Percentiles rank a stretch among this genome's conserved stretches.
Conservation (phyloP, 2,888 invertebrate species). For the Biston betularia region DNA sequence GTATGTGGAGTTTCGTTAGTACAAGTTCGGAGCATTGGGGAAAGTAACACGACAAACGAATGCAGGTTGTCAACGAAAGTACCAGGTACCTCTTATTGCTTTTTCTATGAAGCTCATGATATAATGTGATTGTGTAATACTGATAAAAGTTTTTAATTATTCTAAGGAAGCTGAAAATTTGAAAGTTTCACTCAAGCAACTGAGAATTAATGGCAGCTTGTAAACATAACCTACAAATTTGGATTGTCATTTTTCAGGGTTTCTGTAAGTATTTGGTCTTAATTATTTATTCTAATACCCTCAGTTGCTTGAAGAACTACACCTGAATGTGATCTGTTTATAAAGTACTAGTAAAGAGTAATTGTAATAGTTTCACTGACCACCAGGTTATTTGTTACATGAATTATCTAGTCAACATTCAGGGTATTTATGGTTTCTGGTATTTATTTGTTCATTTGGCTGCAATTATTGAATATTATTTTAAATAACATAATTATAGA, state of each 20-base stretch:
- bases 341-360: neutral
- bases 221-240: slow-evolving; percentile 82
- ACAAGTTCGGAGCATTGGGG: slow-evolving; percentile 47
- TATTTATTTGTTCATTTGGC: no score
- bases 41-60: slow-evolving; percentile 69
- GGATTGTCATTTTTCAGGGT: slow-evolving; percentile 36
- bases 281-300: slow-evolving; percentile 20
- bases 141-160: neutral
- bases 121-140: neutral
- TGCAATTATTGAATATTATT: no score
- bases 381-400: neutral
- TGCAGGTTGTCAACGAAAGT: slow-evolving; percentile 69
- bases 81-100: slow-evolving; percentile 51
- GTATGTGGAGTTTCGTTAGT: slow-evolving; percentile 57
- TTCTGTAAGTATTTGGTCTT: slow-evolving; percentile 2
- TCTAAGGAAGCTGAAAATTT: neutral
- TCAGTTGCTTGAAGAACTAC: neutral
- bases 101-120: slow-evolving; percentile 12
- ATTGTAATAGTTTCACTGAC: no score
- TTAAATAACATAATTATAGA: no score
- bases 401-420: no score
- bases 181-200: slow-evolving; percentile 34
- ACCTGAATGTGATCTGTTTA: neutral
- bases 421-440: no score
- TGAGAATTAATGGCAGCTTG: slow-evolving; percentile 65